These are phyloP conservation scores for Lasiurus cinereus DNA, from an alignment of 2,113 vertebrate genomes.

Conservation along the genomic window DNA sequence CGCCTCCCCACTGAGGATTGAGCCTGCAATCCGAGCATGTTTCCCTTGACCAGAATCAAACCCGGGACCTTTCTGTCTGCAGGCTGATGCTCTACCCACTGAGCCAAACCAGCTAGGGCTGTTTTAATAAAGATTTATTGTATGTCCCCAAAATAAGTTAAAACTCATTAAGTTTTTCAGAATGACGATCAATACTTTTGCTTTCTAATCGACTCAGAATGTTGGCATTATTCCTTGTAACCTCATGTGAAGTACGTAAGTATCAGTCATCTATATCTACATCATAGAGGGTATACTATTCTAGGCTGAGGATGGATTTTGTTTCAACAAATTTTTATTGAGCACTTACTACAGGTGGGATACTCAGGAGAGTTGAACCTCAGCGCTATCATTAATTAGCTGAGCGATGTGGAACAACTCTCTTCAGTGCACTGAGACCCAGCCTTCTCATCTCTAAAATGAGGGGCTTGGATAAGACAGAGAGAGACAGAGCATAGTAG, in stretches of 20 bases:
- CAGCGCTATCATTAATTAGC: not conserved
- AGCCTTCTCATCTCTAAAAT: slow-evolving; percentile 26
- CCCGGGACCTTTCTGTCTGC: no score
- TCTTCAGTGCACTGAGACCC: not conserved
- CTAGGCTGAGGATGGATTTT: slow-evolving; percentile 29
- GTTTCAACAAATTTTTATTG: slow-evolving; percentile 36
- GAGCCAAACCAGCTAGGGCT: no score
- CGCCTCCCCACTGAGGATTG: no score
- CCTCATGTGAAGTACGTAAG: not conserved
- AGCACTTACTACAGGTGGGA: not conserved
- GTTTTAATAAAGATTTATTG: slow-evolving; percentile 29
- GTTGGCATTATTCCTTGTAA: slow-evolving; percentile 42
- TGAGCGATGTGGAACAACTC: not conserved
- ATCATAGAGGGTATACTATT: not conserved
- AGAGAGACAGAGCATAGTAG: not conserved
- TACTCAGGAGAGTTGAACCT: slow-evolving; percentile 22
- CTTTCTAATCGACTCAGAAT: slow-evolving; percentile 37
- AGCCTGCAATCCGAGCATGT: no score
- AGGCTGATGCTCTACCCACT: no score
- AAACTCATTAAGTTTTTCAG: slow-evolving; percentile 37
- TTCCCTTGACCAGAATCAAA: no score
- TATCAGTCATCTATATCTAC: not conserved
- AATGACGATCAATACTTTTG: slow-evolving; percentile 26
- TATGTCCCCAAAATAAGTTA: not conserved
- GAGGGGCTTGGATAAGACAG: not conserved